Percentiles rank a stretch among this genome's conserved stretches.
Conservation (phyloP, 2,797 vertebrate genomes). For the Glossophaga mutica region DNA sequence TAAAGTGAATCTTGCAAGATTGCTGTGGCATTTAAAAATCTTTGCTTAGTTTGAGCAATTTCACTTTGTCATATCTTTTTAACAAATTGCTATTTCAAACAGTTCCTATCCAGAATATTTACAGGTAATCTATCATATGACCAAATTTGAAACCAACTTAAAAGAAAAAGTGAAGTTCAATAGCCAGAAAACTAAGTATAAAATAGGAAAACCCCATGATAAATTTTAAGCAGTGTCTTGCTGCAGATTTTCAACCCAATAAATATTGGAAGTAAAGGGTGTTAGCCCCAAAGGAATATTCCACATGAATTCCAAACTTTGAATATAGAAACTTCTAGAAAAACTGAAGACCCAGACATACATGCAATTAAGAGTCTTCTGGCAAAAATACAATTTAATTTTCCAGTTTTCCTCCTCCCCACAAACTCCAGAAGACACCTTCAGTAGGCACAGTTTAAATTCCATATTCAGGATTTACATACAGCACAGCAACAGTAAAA, state of each 20-base stretch:
- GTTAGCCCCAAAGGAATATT: conserved; percentile 53
- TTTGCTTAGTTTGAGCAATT: conserved; percentile 27
- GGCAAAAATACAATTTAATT: conserved; percentile 79
- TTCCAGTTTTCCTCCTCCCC: conserved; percentile 78
- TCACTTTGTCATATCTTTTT: conserved; percentile 32
- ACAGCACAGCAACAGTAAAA: conserved; percentile 74
- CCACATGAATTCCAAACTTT: conserved; percentile 73
- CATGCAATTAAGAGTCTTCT: conserved; percentile 78
- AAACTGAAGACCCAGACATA: conserved; percentile 80
- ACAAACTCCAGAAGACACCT: conserved; percentile 66
- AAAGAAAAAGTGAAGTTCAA: conserved; percentile 73
- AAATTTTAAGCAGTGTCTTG: conserved; percentile 63
- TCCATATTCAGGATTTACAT: conserved; percentile 71
- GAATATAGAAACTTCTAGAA: conserved; percentile 77
- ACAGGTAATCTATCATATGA: conserved; percentile 68
- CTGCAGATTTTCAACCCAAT: conserved; percentile 74
- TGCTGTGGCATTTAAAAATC: conserved; percentile 55
- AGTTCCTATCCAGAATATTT: conserved; percentile 68
- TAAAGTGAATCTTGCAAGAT: conserved; percentile 54
- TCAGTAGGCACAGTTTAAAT: conserved; percentile 76
- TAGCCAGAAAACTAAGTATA: conserved; percentile 73
- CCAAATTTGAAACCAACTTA: conserved; percentile 66
- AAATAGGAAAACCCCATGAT: conserved; percentile 70
- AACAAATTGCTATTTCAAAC: conserved; percentile 59
- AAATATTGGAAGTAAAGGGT: conserved; percentile 74